phyloP scores from a whole-genome alignment of 2,888 invertebrate genomes.

The Microctonus hyperodae region DNA sequence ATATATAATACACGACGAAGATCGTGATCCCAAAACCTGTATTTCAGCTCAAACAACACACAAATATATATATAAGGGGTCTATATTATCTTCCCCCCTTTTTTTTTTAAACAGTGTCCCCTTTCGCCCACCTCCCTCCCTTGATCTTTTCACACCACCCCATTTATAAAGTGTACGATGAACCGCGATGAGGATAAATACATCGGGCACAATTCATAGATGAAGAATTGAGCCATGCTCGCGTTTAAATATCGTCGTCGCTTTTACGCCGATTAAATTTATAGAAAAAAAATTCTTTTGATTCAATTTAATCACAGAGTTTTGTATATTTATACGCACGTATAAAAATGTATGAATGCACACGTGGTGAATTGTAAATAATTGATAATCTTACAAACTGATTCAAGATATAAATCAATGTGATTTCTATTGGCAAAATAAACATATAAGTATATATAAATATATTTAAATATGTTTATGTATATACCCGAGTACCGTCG shows the following conservation, averaged over 20 bases:
- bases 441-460: not conserved
- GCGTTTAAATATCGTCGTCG: conserved; percentile 17
- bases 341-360: not conserved
- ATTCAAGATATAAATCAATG: not conserved
- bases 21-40: conserved; percentile 45
- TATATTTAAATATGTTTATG: not conserved
- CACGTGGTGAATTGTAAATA: not conserved
- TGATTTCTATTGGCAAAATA: not conserved
- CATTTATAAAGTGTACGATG: conserved; percentile 7
- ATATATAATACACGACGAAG: conserved; percentile 27
- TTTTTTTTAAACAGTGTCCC: not conserved
- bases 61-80: conserved; percentile 29
- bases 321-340: not conserved
- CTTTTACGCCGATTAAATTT: conserved; percentile 30
- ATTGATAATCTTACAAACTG: not conserved
- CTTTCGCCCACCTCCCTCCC: not conserved
- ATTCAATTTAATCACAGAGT: not conserved
- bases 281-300: not conserved
- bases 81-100: conserved; percentile 27
- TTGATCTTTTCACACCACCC: conserved; percentile 23
- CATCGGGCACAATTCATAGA: conserved; percentile 8
- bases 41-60: conserved; percentile 43
- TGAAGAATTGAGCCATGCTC: conserved; percentile 11
- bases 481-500: not conserved
- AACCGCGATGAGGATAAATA: not conserved